Conservation (phyloP, 35 echinoderm and acorn worm species). For the Stichopus chloronotus region DNA sequence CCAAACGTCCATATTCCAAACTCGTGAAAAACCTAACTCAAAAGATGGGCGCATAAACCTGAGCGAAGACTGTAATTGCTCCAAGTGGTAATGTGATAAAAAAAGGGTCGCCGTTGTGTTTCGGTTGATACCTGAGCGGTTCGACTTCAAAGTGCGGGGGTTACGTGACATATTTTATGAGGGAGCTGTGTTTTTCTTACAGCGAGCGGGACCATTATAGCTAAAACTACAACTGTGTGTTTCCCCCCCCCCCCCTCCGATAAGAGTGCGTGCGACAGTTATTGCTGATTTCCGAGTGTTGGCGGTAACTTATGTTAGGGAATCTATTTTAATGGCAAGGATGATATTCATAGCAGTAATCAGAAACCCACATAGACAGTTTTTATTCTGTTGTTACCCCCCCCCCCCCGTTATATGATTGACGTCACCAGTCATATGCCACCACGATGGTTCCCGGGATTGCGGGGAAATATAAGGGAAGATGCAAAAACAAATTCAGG, state of each 20-base stretch:
- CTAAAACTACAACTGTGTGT: not conserved
- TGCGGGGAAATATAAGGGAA: not conserved
- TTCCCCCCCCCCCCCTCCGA: not conserved
- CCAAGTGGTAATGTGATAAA: conserved; percentile 35
- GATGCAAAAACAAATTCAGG: conserved; percentile 30
- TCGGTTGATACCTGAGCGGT: conserved; percentile 39
- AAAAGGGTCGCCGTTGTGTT: conserved; percentile 3
- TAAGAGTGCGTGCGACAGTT: conserved; percentile 31
- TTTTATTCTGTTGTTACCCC: conserved; percentile 11
- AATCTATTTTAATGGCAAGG: conserved; percentile 36
- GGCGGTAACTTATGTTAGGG: conserved; percentile 13
- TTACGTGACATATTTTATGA: conserved; percentile 15
- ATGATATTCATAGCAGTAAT: conserved; percentile 27
- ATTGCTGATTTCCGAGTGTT: conserved; percentile 42
- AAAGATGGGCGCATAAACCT: conserved; percentile 33
- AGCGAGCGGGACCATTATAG: not conserved
- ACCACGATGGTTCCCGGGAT: not conserved
- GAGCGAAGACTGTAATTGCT: conserved; percentile 17
- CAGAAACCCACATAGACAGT: conserved; percentile 44
- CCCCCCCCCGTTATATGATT: conserved; percentile 15
- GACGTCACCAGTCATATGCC: conserved; percentile 38
- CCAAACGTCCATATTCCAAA: conserved; percentile 42
- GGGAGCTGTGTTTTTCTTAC: conserved; percentile 36
- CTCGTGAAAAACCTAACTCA: conserved; percentile 45
- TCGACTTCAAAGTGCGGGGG: conserved; percentile 1